These are phyloP conservation scores for Sebastiscus tertius DNA, from an alignment of 2,797 vertebrate species.

Conservation along the genomic window DNA sequence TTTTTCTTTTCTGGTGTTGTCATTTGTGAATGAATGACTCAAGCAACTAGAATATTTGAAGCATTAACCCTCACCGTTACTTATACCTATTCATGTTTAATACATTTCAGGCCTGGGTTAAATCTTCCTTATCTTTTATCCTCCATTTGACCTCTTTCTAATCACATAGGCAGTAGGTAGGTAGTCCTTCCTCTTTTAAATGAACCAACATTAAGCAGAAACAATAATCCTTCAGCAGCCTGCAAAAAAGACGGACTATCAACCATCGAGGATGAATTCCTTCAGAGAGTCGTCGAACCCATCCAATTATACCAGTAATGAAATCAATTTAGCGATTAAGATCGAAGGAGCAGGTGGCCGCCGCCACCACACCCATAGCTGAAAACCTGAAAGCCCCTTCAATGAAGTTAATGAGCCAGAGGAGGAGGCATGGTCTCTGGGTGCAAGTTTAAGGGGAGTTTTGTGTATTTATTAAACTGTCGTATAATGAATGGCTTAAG, in stretches of 20 bases:
- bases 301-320: conserved; percentile 67
- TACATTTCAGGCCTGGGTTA: background rate
- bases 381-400: conserved; percentile 17
- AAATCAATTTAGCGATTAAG: conserved; percentile 60
- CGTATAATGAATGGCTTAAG: background rate
- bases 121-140: background rate
- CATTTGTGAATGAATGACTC: background rate
- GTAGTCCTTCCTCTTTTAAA: background rate
- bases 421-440: background rate
- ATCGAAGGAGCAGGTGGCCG: conserved; percentile 57
- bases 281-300: conserved; percentile 49
- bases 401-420: conserved; percentile 43
- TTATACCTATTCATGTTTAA: background rate
- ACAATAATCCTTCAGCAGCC: conserved; percentile 31
- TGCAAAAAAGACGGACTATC: conserved; percentile 30
- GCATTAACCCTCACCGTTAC: background rate
- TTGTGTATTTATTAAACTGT: conserved; percentile 1
- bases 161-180: background rate
- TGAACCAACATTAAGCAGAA: conserved; percentile 14
- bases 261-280: conserved; percentile 34
- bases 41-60: background rate
- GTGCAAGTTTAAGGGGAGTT: background rate
- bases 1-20: background rate
- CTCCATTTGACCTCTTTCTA: conserved; percentile 1
- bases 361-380: conserved; percentile 26